Percentiles rank a stretch among this genome's conserved stretches.
Evolutionary conservation across 2,113 vertebrate species (phyloP).

Genomic region (Hippocampus guttulatus): DNA sequence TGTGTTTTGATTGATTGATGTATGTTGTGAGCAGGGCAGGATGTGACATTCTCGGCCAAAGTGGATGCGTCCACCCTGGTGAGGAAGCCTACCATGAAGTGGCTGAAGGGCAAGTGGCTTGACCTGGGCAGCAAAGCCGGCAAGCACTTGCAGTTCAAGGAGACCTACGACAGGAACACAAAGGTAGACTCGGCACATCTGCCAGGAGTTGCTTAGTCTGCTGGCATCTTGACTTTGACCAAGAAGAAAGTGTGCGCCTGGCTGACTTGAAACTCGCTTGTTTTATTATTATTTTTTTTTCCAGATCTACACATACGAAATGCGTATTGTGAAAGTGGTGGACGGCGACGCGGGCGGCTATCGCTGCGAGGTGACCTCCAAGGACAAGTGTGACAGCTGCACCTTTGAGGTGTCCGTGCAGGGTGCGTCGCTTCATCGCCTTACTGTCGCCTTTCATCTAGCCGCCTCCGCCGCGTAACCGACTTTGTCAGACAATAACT

Average conservation of each 20-base stretch:
- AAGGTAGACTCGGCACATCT: conserved; percentile 64
- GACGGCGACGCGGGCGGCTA: conserved; percentile 81
- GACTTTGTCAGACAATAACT: conserved; percentile 62
- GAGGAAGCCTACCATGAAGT: conserved; percentile 76
- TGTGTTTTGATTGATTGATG: neutral
- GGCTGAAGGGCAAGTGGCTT: conserved; percentile 92
- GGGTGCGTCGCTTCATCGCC: conserved; percentile 68
- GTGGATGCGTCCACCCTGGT: conserved; percentile 75
- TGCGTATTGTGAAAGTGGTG: conserved; percentile 79
- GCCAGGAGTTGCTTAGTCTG: too few relatives aligned
- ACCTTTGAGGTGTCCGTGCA: conserved; percentile 79
- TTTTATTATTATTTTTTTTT: neutral
- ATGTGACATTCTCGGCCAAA: conserved; percentile 68
- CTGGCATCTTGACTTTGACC: neutral
- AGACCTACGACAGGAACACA: conserved; percentile 78
- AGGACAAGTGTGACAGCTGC: conserved; percentile 83
- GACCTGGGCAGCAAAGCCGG: conserved; percentile 84
- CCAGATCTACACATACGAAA: conserved; percentile 82
- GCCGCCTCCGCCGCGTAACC: conserved; percentile 29
- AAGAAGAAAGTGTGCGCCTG: neutral
- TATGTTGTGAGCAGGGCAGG: conserved; percentile 68
- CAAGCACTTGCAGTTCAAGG: conserved; percentile 80
- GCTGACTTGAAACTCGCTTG: neutral
- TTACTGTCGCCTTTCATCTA: conserved; percentile 59
- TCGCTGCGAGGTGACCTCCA: conserved; percentile 83